A percentile compares a stretch with the other conserved stretches of the same genome.
Conservation (phyloP, 2,888 invertebrate genomes). For the Eristalinus sepulchralis region DNA sequence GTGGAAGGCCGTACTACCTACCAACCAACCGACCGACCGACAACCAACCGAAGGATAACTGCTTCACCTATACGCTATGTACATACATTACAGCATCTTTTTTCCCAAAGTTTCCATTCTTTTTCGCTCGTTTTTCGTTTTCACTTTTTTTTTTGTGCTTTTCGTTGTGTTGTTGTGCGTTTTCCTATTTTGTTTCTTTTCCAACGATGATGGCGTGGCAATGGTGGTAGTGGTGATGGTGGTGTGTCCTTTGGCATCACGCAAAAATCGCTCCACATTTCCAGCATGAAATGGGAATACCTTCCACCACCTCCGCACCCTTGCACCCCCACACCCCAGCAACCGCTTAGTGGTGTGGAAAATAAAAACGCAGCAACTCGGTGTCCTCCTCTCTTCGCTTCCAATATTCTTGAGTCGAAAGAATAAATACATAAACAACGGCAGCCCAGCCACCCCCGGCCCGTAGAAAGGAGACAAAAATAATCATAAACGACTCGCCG, state of each 20-base stretch:
- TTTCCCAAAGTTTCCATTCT: constrained; percentile 23
- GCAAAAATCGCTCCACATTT: constrained; percentile 70
- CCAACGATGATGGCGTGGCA: constrained; percentile 10
- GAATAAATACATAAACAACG: constrained; percentile 63
- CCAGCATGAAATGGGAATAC: constrained; percentile 64
- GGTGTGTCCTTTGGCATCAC: constrained; percentile 60
- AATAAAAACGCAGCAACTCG: constrained; percentile 32
- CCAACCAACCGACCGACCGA: constrained; percentile 72
- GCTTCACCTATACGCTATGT: constrained; percentile 68
- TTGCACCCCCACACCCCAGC: constrained; percentile 4
- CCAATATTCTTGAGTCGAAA: constrained; percentile 61
- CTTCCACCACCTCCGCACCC: constrained; percentile 15
- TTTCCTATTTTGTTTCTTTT: constrained; percentile 24
- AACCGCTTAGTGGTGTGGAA: constrained; percentile 14
- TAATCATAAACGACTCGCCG: constrained; percentile 30
- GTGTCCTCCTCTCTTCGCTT: constrained; percentile 29
- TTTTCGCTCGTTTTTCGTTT: constrained; percentile 11
- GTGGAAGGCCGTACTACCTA: constrained; percentile 74
- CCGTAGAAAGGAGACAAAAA: constrained; percentile 37
- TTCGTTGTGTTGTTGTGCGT: not conserved
- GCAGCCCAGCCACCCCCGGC: constrained; percentile 34
- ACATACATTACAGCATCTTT: constrained; percentile 40
- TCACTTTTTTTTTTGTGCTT: constrained; percentile 7
- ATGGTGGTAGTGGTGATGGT: constrained; percentile 40
- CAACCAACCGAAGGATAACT: constrained; percentile 71